Evolutionary conservation across 2,113 vertebrate species (phyloP).

Genomic region (Cololabis saira): DNA sequence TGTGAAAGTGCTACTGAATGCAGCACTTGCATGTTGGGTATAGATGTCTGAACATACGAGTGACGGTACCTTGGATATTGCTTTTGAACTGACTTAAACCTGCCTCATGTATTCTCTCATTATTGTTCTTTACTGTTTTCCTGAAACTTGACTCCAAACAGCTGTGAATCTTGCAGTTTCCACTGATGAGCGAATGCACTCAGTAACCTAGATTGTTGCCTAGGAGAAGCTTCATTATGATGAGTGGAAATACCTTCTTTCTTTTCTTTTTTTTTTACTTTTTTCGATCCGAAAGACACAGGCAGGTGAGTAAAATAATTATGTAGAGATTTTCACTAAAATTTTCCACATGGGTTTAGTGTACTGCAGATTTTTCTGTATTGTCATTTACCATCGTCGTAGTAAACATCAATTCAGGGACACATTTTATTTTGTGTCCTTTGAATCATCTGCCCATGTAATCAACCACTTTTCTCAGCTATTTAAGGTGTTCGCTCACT

Average conservation of each 20-base stretch:
- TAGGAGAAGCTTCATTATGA: conserved; percentile 68
- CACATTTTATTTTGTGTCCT: no score
- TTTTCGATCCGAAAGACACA: conserved; percentile 54
- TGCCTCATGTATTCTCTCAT: background rate
- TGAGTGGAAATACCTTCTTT: conserved; percentile 14
- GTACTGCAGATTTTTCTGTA: background rate
- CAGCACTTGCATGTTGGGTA: no score
- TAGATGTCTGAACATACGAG: background rate
- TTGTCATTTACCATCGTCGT: no score
- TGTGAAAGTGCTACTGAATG: no score
- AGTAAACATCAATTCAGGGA: no score
- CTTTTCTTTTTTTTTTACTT: conserved; percentile 22
- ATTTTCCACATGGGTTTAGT: conserved; percentile 22
- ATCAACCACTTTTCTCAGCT: no score
- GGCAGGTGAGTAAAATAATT: conserved; percentile 72
- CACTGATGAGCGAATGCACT: conserved; percentile 46
- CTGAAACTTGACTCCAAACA: conserved; percentile 33
- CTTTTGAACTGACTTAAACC: background rate
- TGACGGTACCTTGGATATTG: background rate
- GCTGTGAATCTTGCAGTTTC: conserved; percentile 10
- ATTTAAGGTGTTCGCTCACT: no score
- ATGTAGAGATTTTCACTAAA: conserved; percentile 54
- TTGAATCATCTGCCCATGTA: no score
- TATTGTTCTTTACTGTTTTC: conserved; percentile 1
- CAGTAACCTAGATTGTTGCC: conserved; percentile 61